phyloP scores from a whole-genome alignment of 2,113 vertebrate genomes.

The Oryzias curvinotus region DNA sequence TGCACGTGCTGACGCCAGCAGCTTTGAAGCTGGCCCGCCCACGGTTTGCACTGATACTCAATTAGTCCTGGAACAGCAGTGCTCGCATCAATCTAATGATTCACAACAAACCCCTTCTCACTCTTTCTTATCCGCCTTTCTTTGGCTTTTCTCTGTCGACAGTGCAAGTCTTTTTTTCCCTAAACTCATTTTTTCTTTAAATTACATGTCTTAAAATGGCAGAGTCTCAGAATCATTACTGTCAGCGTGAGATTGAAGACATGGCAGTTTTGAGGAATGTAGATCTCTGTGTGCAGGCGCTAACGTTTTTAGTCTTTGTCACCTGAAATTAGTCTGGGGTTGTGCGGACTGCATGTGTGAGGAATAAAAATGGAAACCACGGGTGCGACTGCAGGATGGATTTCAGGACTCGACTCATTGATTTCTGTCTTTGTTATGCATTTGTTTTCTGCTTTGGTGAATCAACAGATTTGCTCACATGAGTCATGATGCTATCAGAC shows the following conservation, averaged over 20 bases:
- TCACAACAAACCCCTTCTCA: conserved; percentile 32
- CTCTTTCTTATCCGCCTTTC: not conserved
- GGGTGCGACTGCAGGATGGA: conserved; percentile 45
- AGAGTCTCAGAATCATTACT: conserved; percentile 63
- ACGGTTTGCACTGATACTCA: conserved; percentile 64
- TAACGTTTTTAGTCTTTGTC: conserved; percentile 62
- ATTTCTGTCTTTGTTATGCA: conserved; percentile 43
- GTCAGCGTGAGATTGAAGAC: conserved; percentile 58
- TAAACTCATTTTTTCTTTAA: conserved; percentile 56
- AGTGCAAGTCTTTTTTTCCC: conserved; percentile 31
- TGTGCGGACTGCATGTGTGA: conserved; percentile 6
- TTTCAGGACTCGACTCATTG: conserved; percentile 56
- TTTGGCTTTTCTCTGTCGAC: conserved; percentile 20
- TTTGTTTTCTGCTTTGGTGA: conserved; percentile 54
- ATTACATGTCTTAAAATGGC: conserved; percentile 63
- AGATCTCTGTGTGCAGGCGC: conserved; percentile 53
- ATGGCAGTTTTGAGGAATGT: conserved; percentile 62
- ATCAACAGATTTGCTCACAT: conserved; percentile 34
- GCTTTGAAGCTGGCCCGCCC: conserved; percentile 48
- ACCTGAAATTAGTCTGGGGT: conserved; percentile 52
- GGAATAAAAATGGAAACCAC: conserved; percentile 34
- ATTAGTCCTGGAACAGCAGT: conserved; percentile 72
- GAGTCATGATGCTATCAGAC: conserved; percentile 18
- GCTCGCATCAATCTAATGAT: conserved; percentile 63
- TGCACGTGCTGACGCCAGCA: conserved; percentile 57